A percentile compares a stretch with the other conserved stretches of the same genome.
Evolutionary conservation across 1,140 invertebrate species (phyloP).

Genomic region (Lithobius niger): DNA sequence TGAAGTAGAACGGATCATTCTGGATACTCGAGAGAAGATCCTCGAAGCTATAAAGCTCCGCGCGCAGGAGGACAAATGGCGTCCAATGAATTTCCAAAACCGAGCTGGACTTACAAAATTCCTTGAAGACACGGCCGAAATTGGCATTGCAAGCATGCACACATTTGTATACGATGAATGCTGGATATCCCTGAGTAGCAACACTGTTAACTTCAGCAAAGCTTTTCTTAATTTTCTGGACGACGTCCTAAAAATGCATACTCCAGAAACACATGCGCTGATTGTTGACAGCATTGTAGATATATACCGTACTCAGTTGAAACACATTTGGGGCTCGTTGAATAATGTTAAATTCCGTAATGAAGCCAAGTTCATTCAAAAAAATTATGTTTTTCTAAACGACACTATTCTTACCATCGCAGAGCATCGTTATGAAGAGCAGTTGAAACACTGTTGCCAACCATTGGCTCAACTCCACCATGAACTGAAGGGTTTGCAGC

Average conservation of each 20-base stretch:
- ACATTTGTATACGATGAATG: too few species aligned
- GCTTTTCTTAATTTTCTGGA: slow-evolving; percentile 48
- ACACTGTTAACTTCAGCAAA: slow-evolving; percentile 54
- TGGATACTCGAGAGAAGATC: slow-evolving; percentile 55
- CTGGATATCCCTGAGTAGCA: slow-evolving; percentile 51
- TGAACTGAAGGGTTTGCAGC: too few species aligned
- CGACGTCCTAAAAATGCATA: slow-evolving; percentile 51
- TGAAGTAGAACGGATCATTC: slow-evolving; percentile 43
- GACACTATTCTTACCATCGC: slow-evolving; percentile 35
- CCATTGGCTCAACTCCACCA: slow-evolving; percentile 26
- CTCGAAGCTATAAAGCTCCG: slow-evolving; percentile 56
- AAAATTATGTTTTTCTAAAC: slow-evolving; percentile 42
- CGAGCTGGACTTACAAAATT: slow-evolving; percentile 39
- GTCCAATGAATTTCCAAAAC: slow-evolving; percentile 48
- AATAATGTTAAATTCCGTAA: slow-evolving; percentile 39
- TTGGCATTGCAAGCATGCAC: too few species aligned
- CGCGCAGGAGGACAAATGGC: slow-evolving; percentile 53
- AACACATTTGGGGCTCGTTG: slow-evolving; percentile 45
- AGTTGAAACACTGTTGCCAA: slow-evolving; percentile 28
- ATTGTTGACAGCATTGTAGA: slow-evolving; percentile 47
- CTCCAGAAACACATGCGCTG: slow-evolving; percentile 44
- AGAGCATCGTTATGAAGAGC: slow-evolving; percentile 34
- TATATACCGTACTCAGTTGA: slow-evolving; percentile 50
- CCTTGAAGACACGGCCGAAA: slow-evolving; percentile 40
- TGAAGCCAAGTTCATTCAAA: slow-evolving; percentile 42